Evolutionary conservation across 1,140 invertebrate species (phyloP).

Genomic region (Metopolophium dirhodum): DNA sequence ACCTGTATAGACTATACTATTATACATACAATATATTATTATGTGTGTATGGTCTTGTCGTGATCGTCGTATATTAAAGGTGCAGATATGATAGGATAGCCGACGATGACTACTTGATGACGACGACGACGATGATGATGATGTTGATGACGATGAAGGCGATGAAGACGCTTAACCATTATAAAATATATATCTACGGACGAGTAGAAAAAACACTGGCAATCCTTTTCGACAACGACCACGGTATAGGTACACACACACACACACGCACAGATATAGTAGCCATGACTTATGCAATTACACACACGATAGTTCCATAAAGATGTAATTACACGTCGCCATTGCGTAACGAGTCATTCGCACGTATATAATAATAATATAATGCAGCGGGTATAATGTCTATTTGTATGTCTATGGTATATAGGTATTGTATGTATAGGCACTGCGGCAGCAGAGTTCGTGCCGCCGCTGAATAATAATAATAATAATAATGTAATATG

Average conservation of each 20-base stretch:
- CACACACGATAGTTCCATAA: conserved; percentile 4
- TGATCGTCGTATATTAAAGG: not conserved
- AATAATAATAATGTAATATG: not conserved
- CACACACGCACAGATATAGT: not conserved
- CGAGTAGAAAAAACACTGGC: not conserved
- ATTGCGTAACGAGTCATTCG: conserved; percentile 28
- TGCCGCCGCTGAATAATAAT: not conserved
- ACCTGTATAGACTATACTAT: no score
- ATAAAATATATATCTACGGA: not conserved
- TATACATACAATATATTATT: no score
- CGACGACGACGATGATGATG: not conserved
- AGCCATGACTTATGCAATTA: conserved; percentile 14
- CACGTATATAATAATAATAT: not conserved
- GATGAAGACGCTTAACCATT: not conserved
- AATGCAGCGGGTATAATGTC: not conserved
- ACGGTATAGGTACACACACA: not conserved
- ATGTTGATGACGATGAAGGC: not conserved
- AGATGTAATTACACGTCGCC: not conserved
- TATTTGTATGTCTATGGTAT: no score
- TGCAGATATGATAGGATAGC: not conserved
- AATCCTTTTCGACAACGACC: not conserved
- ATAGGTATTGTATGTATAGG: no score
- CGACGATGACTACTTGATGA: not conserved
- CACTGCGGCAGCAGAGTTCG: not conserved
- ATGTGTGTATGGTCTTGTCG: not conserved